Evolutionary conservation across 2,797 vertebrate genomes (phyloP).

Genomic region (Cyprinella venusta): DNA sequence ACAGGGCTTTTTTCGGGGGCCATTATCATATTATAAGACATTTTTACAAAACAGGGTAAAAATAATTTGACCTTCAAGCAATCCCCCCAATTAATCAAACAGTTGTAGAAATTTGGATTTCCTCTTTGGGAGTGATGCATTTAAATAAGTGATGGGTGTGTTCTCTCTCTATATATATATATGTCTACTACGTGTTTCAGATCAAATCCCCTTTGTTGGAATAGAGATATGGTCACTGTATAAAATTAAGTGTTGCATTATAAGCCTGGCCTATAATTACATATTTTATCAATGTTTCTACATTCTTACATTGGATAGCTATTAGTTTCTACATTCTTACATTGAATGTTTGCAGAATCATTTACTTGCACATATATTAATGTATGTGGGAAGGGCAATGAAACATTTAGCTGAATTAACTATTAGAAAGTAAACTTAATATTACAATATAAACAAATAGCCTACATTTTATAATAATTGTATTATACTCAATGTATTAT

Average conservation of each 20-base stretch:
- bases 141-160: constrained; percentile 14
- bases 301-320: neutral
- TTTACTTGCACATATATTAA: neutral
- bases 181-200: too few relatives aligned
- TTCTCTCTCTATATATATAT: too few relatives aligned
- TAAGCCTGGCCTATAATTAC: neutral
- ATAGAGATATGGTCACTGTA: neutral
- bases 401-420: neutral
- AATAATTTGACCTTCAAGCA: neutral
- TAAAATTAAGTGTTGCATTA: neutral
- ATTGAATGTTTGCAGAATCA: neutral
- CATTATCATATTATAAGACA: neutral
- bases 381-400: neutral
- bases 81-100: neutral
- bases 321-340: neutral
- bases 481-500: neutral
- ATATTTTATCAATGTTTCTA: neutral
- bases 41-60: neutral
- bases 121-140: neutral
- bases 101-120: neutral
- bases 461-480: neutral
- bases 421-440: neutral
- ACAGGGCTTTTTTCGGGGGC: neutral
- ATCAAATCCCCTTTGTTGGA: neutral
- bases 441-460: neutral